Percentiles rank a stretch among this genome's conserved stretches.
Conservation (phyloP, 2,113 vertebrate species). For the Alces alces region DNA sequence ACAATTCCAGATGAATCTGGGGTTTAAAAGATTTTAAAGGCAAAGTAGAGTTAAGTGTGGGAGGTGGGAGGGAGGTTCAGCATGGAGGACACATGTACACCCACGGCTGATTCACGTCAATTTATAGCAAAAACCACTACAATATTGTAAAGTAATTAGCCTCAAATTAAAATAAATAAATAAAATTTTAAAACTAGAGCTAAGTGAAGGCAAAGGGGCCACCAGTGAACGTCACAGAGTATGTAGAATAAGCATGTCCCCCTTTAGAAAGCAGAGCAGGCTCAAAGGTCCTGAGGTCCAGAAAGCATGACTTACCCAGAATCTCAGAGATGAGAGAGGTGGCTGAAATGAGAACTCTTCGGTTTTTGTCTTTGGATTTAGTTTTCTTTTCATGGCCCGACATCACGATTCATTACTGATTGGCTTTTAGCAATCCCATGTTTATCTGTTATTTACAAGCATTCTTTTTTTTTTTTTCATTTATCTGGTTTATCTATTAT, state of each 20-base stretch:
- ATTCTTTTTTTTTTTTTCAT: not conserved
- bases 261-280: not conserved
- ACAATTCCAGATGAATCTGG: not conserved
- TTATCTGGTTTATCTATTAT: not conserved
- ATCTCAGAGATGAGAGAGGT: not conserved
- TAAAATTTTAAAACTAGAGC: not conserved
- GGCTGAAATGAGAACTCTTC: not conserved
- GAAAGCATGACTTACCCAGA: not conserved
- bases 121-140: not conserved
- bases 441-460: not conserved
- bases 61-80: not conserved
- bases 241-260: not conserved
- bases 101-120: not conserved
- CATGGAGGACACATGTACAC: not conserved
- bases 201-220: not conserved
- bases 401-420: not conserved
- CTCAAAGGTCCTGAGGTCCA: not conserved
- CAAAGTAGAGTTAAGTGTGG: not conserved
- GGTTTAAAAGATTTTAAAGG: not conserved
- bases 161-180: not conserved
- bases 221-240: not conserved
- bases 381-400: not conserved
- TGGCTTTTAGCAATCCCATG: not conserved
- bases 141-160: not conserved
- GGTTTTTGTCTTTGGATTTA: not conserved